These are phyloP conservation scores for Tribolium castaneum DNA, from an alignment of 1,140 invertebrate species.

Conservation along the genomic window DNA sequence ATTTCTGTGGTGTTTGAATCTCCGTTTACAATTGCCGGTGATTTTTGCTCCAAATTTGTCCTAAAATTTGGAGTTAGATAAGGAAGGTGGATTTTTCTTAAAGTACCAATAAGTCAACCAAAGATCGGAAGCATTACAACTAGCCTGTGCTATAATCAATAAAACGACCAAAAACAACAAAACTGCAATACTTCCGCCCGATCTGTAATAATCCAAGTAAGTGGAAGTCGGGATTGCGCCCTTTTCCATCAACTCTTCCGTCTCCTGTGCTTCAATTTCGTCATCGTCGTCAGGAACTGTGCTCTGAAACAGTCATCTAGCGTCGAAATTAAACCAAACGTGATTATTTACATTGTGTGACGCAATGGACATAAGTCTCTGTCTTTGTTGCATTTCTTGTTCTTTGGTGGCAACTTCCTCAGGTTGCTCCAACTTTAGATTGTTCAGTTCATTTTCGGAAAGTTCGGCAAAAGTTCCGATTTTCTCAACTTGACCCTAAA, in stretches of 20 bases:
- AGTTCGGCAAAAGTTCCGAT: conserved; percentile 60
- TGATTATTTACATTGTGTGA: conserved; percentile 57
- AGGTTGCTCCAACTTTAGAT: conserved; percentile 50
- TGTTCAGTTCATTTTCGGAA: conserved; percentile 59
- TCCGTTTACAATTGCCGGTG: background rate
- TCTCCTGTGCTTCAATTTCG: conserved; percentile 67
- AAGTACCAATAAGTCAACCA: conserved; percentile 78
- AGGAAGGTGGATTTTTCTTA: background rate
- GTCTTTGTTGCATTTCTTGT: conserved; percentile 56
- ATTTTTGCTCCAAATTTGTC: conserved; percentile 67
- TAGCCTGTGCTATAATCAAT: conserved; percentile 65
- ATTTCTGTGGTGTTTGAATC: conserved; percentile 20
- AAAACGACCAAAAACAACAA: conserved; percentile 64
- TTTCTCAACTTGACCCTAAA: conserved; percentile 64
- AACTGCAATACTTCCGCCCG: conserved; percentile 66
- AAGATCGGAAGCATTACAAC: conserved; percentile 72
- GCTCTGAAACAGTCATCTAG: conserved; percentile 41
- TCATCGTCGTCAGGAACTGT: conserved; percentile 54
- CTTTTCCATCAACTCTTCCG: conserved; percentile 69
- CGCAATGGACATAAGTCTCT: conserved; percentile 55
- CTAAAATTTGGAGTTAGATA: conserved; percentile 57
- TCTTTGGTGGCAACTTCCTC: conserved; percentile 43
- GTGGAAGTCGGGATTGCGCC: conserved; percentile 68
- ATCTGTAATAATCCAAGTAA: conserved; percentile 68
- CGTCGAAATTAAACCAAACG: background rate